Base-by-base conservation (phyloP, 1,140 invertebrate species). In the Bombus picipes region DNA sequence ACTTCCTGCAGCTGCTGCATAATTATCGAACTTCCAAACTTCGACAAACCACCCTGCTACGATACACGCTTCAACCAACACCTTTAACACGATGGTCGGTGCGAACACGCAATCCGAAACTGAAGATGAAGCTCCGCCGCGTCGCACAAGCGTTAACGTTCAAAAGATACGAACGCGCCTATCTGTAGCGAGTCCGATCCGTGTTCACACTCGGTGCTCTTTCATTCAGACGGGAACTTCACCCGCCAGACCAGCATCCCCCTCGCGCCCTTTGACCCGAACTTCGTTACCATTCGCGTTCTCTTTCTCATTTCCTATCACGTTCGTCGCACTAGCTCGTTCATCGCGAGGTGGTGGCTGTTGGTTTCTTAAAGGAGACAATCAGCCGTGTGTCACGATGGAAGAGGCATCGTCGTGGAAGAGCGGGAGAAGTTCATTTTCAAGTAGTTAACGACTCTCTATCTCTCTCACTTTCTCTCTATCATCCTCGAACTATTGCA, bases 401-500 rank as follows among this genome's bases (percentile, higher is more conserved):
- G 47, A 53, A 53, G 37, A 86, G 2, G 47, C 47, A 53, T 53
- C 47, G 18, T 53, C 47, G 47, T 66, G 34, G 37, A 81, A 75
- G 25, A 73, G n/a, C 37, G 70, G 22, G 72, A 39, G 75, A 79
- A 87, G 75, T 87, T 87, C 86, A 79, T 79, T 87, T 85, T 85
- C 81, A 62, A 87, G 82, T 66, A 87, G 86, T 87, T 87, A 87
- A 85, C 75, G 75, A 84, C 53, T 66, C 57, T 68, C 81, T 10
- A 2, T 68, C 73, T 32, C 37, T 32, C 71, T 65, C 68, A n/a
- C n/a, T n/a, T 34, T 34, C 32, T 34, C 39, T 41, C 37, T 13
- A 1, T 41, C 39, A 3, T 4, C n/a, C 70, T 28, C 5, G 12
- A 18, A 9, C 70, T 32, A 28, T 28, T 18, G 9, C 68, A 2